A percentile compares a stretch with the other conserved stretches of the same genome.
Conservation (phyloP, 2,113 vertebrate species). For the Brevimyrus niger region DNA sequence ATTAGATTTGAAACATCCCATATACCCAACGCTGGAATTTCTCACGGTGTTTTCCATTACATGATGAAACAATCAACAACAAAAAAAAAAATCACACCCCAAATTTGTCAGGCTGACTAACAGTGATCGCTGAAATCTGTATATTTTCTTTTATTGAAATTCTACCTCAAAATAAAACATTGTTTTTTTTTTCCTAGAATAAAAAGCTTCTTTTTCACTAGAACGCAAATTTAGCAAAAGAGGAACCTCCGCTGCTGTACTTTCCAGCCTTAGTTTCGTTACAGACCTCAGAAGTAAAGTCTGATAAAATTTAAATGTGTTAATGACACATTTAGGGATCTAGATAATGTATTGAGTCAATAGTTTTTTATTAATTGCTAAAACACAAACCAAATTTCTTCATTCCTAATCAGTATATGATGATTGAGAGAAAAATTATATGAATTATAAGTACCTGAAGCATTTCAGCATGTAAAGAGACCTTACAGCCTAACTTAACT, state of each 20-base stretch:
- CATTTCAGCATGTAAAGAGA: neutral
- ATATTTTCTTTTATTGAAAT: neutral
- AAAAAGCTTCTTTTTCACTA: neutral
- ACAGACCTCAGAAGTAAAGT: neutral
- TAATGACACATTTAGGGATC: neutral
- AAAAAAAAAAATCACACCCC: neutral
- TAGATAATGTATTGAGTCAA: neutral
- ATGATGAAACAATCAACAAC: neutral
- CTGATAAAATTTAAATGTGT: neutral
- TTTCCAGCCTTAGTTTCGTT: conserved; percentile 4
- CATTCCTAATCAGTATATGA: neutral
- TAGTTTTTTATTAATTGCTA: neutral
- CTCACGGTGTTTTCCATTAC: neutral
- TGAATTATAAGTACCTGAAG: neutral
- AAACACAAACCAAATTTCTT: neutral
- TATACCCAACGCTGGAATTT: neutral
- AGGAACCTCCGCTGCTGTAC: neutral
- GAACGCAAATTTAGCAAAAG: neutral
- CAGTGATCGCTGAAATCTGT: neutral
- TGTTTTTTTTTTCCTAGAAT: neutral
- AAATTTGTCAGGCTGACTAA: neutral
- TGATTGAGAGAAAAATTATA: neutral
- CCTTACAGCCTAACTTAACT: neutral
- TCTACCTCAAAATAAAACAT: neutral
- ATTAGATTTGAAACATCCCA: neutral